These are phyloP conservation scores for Dromius quadrimaculatus DNA, from an alignment of 2,888 invertebrate species.

Conservation along the genomic window DNA sequence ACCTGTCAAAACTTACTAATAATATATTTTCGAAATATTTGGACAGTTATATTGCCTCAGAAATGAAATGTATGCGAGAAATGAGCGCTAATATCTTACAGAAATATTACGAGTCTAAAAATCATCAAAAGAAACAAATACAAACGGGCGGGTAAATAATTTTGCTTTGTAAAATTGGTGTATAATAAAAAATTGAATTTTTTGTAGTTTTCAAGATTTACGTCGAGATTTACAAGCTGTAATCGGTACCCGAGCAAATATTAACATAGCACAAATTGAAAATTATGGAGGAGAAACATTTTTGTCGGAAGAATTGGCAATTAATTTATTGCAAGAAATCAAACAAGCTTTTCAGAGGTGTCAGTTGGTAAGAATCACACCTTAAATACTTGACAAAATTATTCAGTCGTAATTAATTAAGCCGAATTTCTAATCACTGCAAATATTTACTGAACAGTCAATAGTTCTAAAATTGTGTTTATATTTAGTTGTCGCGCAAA, in stretches of 20 bases:
- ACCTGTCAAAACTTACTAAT: conserved; percentile 81
- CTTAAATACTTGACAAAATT: conserved; percentile 54
- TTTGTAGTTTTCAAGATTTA: conserved; percentile 86
- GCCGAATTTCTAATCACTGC: neutral
- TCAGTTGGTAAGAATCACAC: conserved; percentile 72
- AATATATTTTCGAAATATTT: conserved; percentile 86
- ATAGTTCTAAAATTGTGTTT: too few species aligned
- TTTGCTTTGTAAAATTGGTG: too few species aligned
- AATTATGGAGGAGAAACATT: conserved; percentile 98
- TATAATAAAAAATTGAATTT: conserved; percentile 8
- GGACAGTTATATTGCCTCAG: conserved; percentile 80
- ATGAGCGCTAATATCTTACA: conserved; percentile 82
- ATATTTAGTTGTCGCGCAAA: conserved; percentile 77
- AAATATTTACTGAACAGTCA: conserved; percentile 14
- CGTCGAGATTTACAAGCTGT: conserved; percentile 94
- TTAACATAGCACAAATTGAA: conserved; percentile 94
- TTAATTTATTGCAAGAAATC: conserved; percentile 89
- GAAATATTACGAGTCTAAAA: conserved; percentile 91
- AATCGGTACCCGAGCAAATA: conserved; percentile 90
- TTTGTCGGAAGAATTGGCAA: conserved; percentile 93
- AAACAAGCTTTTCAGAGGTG: conserved; percentile 92
- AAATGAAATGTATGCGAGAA: conserved; percentile 82
- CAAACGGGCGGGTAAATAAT: conserved; percentile 85
- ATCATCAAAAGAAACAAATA: conserved; percentile 94
- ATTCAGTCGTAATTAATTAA: too few species aligned